Base-by-base conservation (phyloP, 2,797 vertebrate genomes). In the Crenuchus spilurus region DNA sequence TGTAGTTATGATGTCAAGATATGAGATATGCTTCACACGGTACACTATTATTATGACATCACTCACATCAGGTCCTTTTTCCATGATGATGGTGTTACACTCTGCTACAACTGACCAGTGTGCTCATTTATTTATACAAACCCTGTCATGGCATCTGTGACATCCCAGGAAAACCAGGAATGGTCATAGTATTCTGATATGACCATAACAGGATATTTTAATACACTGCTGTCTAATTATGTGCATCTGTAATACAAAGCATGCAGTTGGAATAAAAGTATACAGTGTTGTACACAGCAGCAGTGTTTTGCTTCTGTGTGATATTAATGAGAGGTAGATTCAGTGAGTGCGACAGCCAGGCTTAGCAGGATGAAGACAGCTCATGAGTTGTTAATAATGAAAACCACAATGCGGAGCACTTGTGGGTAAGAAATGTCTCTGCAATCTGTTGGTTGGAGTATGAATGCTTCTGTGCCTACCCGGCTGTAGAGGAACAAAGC, bases 371-470 rank as follows among this genome's bases (percentile, higher is more conserved):
- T 1, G 8, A 60, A 74, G 70, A 73, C 61, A 55, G 42, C 72
- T 68, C 31, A 7, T 68, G 54, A 61, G 63, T 63, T 58, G 64
- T 48, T 74, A 67, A 67, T 74, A 68, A 61, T 74, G 62, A 74
- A 74, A 60, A 60, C 62, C 54, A 66, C 54, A 66, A 67, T 33
- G 30, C 11, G 20, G n/a, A 26, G 33, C 10, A 14, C 22, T 49
- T 28, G 20, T 51, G 72, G 31, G 31, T 74, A 11, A 63, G 16
- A 63, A 63, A 62, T 14, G 37, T 39, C 35, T 26, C 39, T 26
- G 37, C 20, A 22, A 24, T 61, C 58, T 30, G 39, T 6, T 46
- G 60, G 60, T 63, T 28, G 18, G 7, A 63, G 61, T 63, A 24
- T 14, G 26, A 44, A 30, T 4, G 22, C 58, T 65, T 67, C 9